Evolutionary conservation across 92 coral and sea anemone genomes (phyloP), one percentile per base, ranked within the genome.

Genomic region (Pocillopora grandis): DNA sequence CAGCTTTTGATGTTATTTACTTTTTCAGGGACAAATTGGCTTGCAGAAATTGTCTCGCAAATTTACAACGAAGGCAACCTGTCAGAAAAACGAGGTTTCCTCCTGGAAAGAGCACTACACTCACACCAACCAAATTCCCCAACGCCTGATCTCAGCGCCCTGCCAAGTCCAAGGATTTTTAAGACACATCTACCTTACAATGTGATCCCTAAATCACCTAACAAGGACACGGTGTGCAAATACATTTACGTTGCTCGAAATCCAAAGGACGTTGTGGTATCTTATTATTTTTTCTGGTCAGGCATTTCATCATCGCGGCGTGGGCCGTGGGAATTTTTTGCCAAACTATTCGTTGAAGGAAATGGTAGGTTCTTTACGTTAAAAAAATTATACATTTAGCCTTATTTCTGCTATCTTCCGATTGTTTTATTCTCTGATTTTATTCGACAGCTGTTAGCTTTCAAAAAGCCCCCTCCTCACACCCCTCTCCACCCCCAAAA

Each of bases 101-200:
- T 70, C 74, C 4, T 35, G 20, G 59, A 81, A 42, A 42, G 52
- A 7, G 52, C 52, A 42, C 52, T 42, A 7, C 52, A 42, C 52
- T 42, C 52, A 42, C 52, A 42, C 52, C 52, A 62, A 78, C 86
- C 60, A 23, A 72, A 9, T 81, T 81, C 78, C 78, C 72, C 1
- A 18, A 81, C 48, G 3, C 23, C 57, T 37, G 74, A 36, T 52
- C 16, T 70, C 12, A 37, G 48, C 55, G 75, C 58, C 36, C 20
- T 62, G 20, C 86, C 91, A 65, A 78, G 65, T 21, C 91, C 88
- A 1, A 81, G 91, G 10, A 55, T 79, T 23, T 55, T 84, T 0
- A 84, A 84, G 80, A 78, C 88, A 16, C 91, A 88, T 52, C 88
- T 88, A 59, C 56, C 76, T n/a, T 83, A 77, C 65, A 57, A 72